phyloP scores from a whole-genome alignment of 2,888 invertebrate genomes.

The Philhelius pedissequus region DNA sequence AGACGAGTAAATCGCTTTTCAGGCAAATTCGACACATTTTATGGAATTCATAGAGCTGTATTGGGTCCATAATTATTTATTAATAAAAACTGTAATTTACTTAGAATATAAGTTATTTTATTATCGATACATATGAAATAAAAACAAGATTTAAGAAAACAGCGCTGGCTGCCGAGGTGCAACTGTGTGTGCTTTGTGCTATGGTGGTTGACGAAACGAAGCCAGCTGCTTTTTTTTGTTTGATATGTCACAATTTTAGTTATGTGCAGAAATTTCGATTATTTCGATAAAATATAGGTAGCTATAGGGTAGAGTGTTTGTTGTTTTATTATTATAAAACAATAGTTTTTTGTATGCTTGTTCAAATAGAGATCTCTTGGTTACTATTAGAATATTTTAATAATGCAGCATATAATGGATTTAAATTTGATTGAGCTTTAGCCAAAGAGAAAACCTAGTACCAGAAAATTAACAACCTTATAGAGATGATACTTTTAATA shows the following conservation, averaged over 20 bases:
- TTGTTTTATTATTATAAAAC: too few relatives aligned
- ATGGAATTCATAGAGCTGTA: constrained; percentile 68
- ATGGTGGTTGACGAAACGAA: constrained; percentile 9
- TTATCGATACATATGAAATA: constrained; percentile 17
- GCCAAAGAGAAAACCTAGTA: too few relatives aligned
- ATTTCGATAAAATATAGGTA: neutral
- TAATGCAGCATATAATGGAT: too few relatives aligned
- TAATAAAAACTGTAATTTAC: neutral
- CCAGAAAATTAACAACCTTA: too few relatives aligned
- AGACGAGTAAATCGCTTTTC: constrained; percentile 72
- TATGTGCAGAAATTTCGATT: constrained; percentile 15
- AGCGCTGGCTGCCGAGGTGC: constrained; percentile 48
- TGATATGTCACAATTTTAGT: constrained; percentile 28
- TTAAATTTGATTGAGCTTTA: too few relatives aligned
- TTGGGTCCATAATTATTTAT: constrained; percentile 59
- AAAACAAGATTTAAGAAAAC: constrained; percentile 44
- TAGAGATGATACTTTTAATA: too few relatives aligned
- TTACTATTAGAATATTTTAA: too few relatives aligned
- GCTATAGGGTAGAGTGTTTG: neutral
- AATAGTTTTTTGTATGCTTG: too few relatives aligned
- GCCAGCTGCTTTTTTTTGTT: constrained; percentile 57
- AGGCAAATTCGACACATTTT: constrained; percentile 75
- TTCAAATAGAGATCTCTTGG: too few relatives aligned
- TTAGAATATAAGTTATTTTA: neutral
- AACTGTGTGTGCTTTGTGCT: constrained; percentile 36